Conservation (phyloP, 2,888 invertebrate genomes). For the Megamerina dolium region DNA sequence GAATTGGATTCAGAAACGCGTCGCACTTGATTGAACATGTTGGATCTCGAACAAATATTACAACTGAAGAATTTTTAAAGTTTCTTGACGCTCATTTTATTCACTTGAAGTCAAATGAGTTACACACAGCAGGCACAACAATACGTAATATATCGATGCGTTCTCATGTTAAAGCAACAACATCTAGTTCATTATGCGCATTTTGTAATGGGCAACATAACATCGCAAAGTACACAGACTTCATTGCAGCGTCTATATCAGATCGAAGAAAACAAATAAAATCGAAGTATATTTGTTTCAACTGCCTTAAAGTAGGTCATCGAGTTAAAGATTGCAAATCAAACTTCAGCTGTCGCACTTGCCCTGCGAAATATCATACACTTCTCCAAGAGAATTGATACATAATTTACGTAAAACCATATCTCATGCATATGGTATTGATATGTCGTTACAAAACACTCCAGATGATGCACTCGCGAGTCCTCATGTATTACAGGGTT, state of each 20-base stretch:
- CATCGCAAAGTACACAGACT: slow-evolving; percentile 1
- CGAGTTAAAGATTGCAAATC: too few species aligned
- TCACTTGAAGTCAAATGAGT: slow-evolving; percentile 2
- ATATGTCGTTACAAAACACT: not conserved
- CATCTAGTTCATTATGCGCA: not conserved
- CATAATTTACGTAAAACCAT: not conserved
- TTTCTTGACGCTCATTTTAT: slow-evolving; percentile 3
- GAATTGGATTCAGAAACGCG: too few species aligned
- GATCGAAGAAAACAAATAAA: not conserved
- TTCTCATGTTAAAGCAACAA: slow-evolving; percentile 1
- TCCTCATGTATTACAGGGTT: too few species aligned
- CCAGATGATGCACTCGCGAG: not conserved
- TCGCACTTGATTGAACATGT: too few species aligned
- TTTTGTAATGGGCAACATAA: slow-evolving; percentile 1
- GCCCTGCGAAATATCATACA: slow-evolving; percentile 1
- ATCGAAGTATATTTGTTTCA: too few species aligned
- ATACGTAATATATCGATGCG: not conserved
- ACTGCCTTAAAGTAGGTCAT: too few species aligned
- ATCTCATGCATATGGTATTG: not conserved
- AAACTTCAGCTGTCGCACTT: not conserved
- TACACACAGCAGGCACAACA: not conserved
- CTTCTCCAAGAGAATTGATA: not conserved
- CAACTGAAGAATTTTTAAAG: slow-evolving; percentile 1
- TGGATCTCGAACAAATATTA: too few species aligned
- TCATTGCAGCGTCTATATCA: not conserved